phyloP scores from a whole-genome alignment of 1,140 invertebrate species.

The Aphidius ervi region DNA sequence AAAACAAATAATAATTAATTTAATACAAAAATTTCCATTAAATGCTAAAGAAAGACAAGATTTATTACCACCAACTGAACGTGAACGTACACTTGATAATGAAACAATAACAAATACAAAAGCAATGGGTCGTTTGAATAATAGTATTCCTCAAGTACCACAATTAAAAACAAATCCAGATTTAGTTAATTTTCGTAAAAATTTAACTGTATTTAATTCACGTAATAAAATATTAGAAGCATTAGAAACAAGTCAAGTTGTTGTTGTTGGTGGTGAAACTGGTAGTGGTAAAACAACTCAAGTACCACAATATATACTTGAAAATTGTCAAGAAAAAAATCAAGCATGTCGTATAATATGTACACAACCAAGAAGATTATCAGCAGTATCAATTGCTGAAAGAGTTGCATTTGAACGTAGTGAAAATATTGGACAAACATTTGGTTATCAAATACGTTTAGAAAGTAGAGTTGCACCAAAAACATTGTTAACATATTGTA shows the following conservation, averaged over 20 bases:
- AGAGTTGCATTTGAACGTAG: constrained; percentile 79
- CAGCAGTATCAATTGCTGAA: constrained; percentile 81
- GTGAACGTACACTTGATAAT: constrained; percentile 41
- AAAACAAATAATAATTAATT: constrained; percentile 56
- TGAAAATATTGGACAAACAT: constrained; percentile 79
- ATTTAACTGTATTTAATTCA: constrained; percentile 57
- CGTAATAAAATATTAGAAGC: constrained; percentile 54
- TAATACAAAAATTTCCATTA: constrained; percentile 67
- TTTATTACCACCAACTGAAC: constrained; percentile 58
- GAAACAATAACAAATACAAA: constrained; percentile 52
- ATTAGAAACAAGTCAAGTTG: constrained; percentile 56
- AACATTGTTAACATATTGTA: constrained; percentile 86
- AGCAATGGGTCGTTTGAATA: constrained; percentile 60
- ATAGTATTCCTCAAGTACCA: constrained; percentile 62
- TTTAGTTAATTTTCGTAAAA: constrained; percentile 54
- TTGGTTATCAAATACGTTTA: constrained; percentile 92
- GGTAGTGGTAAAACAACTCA: constrained; percentile 91
- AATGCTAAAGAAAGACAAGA: constrained; percentile 69
- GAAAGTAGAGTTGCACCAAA: constrained; percentile 76
- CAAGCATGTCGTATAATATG: constrained; percentile 82
- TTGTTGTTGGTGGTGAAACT: constrained; percentile 74
- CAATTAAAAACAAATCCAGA: constrained; percentile 52
- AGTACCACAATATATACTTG: constrained; percentile 85
- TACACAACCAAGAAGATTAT: constrained; percentile 87
- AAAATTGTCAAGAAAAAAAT: constrained; percentile 63